Percentiles rank a stretch among this genome's conserved stretches.
Conservation (phyloP, 1,140 invertebrate species). For the Calephelis virginiensis region DNA sequence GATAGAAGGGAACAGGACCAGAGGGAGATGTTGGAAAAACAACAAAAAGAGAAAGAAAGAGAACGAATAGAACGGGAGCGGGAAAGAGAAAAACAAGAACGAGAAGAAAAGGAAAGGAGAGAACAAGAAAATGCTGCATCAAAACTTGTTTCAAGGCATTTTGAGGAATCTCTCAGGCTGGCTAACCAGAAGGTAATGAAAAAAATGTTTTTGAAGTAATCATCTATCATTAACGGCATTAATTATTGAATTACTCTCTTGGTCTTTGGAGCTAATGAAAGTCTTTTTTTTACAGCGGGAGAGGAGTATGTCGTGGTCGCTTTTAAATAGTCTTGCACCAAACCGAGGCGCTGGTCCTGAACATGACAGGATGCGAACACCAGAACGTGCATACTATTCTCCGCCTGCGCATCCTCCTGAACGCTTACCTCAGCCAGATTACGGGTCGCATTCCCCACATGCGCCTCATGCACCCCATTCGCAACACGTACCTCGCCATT, state of each 20-base stretch:
- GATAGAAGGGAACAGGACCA: slow-evolving; percentile 83
- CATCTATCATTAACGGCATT: too few species aligned
- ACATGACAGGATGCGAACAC: slow-evolving; percentile 65
- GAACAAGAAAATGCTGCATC: slow-evolving; percentile 84
- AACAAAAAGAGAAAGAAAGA: slow-evolving; percentile 80
- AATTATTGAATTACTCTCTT: too few species aligned
- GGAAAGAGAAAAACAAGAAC: slow-evolving; percentile 79
- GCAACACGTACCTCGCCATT: slow-evolving; percentile 47
- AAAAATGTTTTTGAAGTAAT: too few species aligned
- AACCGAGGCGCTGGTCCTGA: slow-evolving; percentile 51
- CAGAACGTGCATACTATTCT: slow-evolving; percentile 47
- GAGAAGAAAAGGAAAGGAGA: slow-evolving; percentile 82
- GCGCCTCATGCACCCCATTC: slow-evolving; percentile 66
- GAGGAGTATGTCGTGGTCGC: slow-evolving; percentile 73
- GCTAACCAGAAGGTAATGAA: slow-evolving; percentile 88
- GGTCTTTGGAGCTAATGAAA: too few species aligned
- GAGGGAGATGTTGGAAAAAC: slow-evolving; percentile 81
- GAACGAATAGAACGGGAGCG: slow-evolving; percentile 78
- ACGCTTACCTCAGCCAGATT: slow-evolving; percentile 49
- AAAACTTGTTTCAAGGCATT: slow-evolving; percentile 89
- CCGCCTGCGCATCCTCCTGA: slow-evolving; percentile 45
- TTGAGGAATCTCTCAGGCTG: slow-evolving; percentile 90
- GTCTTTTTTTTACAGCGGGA: slow-evolving; percentile 58
- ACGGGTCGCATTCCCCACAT: slow-evolving; percentile 40
- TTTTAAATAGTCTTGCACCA: slow-evolving; percentile 71